A percentile compares a stretch with the other conserved stretches of the same genome.
Evolutionary conservation across 1,140 invertebrate species (phyloP).

Genomic region (Hyles vespertilio): DNA sequence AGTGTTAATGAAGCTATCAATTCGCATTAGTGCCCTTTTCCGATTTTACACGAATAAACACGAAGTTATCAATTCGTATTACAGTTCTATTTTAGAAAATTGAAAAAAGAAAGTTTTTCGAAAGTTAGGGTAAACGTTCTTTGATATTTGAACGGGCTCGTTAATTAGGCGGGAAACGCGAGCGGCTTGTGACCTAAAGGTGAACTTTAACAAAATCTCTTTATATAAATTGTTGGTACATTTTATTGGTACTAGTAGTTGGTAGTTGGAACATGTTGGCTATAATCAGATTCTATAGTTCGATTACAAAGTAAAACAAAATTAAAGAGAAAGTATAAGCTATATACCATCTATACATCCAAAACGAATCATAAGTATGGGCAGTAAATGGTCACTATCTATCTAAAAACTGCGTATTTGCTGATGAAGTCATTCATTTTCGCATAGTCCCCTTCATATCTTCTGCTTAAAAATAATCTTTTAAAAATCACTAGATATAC

Average conservation of each 20-base stretch:
- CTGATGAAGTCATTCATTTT: too few relatives aligned
- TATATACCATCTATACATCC: too few relatives aligned
- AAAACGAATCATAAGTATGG: too few relatives aligned
- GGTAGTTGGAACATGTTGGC: too few relatives aligned
- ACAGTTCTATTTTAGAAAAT: slow-evolving; percentile 55
- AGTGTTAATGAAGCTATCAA: slow-evolving; percentile 26
- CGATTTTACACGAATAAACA: background rate
- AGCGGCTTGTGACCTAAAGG: slow-evolving; percentile 23
- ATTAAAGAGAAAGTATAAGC: too few relatives aligned
- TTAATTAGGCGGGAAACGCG: slow-evolving; percentile 20
- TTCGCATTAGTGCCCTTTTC: slow-evolving; percentile 56
- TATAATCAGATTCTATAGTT: too few relatives aligned
- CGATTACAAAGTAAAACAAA: too few relatives aligned
- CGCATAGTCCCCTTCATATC: too few relatives aligned
- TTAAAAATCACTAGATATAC: too few relatives aligned
- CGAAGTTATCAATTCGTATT: slow-evolving; percentile 41
- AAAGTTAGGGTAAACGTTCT: slow-evolving; percentile 23
- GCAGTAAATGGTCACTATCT: too few relatives aligned
- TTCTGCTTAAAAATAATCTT: too few relatives aligned
- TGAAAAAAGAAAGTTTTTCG: slow-evolving; percentile 37
- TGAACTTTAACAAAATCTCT: slow-evolving; percentile 3
- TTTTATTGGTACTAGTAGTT: background rate
- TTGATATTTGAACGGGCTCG: slow-evolving; percentile 54
- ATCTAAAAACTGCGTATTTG: too few relatives aligned
- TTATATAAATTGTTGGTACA: background rate